Evolutionary conservation across 2,797 vertebrate species (phyloP), one percentile per base, ranked within the genome.

Genomic region (Lepus oiostolus): DNA sequence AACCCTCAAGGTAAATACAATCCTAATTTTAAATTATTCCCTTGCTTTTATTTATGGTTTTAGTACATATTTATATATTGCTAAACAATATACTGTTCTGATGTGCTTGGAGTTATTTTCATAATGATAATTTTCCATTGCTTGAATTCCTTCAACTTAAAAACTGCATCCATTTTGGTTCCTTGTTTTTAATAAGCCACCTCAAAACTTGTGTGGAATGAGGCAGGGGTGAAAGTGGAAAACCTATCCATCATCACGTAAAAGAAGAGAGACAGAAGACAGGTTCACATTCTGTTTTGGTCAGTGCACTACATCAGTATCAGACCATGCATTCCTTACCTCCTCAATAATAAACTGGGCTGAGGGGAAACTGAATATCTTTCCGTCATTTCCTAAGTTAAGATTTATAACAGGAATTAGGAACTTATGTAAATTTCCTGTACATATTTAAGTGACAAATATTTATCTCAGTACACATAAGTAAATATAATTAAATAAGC

Each of bases 21-120:
- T n/a, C 35, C 17, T 91, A 32, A 38, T 30, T 85, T 70, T 81
- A 52, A 88, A 50, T 50, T 38, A 86, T 62, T 89, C 38, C 32
- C 35, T 79, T 79, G 10, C 14, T 47, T 91, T 92, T 80, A 35
- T 75, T 83, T 38, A 72, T 10, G 8, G 13, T 62, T 91, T 86
- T 83, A 38, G 9, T 62, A 83, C 32, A 30, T 80, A 88, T 42
- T 42, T 3, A 22, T 22, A 60, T 74, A 85, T 35, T 4, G 4
- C 28, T 81, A 82, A 71, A 54, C 63, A 74, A 68, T 8, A 50
- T 32, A 24, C 52, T 79, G 42, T 88, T 71, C 62, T 58, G 14
- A 81, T 93, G 85, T 63, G 38, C 19, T 72, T 91, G 28, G 30
- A 14, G 81, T 83, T 94, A 35, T 63, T 83, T 96, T 70, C 42